Conservation (phyloP, 2,888 invertebrate genomes). For the Caenorhabditis zanzibari region DNA sequence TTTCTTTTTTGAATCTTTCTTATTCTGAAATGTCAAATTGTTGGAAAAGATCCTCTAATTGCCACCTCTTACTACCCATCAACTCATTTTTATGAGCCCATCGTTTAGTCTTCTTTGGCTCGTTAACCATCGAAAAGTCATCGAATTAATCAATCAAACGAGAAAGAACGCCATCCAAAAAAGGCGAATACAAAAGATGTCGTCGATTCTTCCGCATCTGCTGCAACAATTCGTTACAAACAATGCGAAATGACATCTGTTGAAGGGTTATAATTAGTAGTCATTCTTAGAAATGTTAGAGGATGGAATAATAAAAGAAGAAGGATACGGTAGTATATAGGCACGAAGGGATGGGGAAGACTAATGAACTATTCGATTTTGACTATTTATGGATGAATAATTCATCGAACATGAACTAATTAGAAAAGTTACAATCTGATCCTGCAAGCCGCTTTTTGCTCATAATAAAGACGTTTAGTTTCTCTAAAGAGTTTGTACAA, state of each 20-base stretch:
- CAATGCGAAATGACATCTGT: constrained; percentile 50
- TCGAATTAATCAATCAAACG: constrained; percentile 62
- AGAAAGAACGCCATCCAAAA: constrained; percentile 24
- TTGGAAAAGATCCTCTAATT: constrained; percentile 34
- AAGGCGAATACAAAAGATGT: constrained; percentile 32
- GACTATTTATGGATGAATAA: background rate
- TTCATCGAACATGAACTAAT: no score
- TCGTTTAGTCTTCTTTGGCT: constrained; percentile 25
- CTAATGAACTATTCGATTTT: background rate
- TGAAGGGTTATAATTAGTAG: constrained; percentile 48
- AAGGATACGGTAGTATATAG: constrained; percentile 1
- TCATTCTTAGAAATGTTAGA: constrained; percentile 9
- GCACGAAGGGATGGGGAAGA: background rate
- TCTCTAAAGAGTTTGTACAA: no score
- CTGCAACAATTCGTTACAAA: constrained; percentile 39
- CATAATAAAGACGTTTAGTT: no score
- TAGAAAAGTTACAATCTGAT: no score
- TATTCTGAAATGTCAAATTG: background rate
- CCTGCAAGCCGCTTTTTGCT: no score
- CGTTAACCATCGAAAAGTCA: constrained; percentile 28
- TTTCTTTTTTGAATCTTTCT: constrained; percentile 2
- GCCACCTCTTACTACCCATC: constrained; percentile 48
- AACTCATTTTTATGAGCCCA: constrained; percentile 40
- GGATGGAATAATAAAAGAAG: constrained; percentile 4
- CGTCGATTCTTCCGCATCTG: constrained; percentile 51